phyloP scores from a whole-genome alignment of 1,140 invertebrate genomes.

The Caenorhabditis remanei region DNA sequence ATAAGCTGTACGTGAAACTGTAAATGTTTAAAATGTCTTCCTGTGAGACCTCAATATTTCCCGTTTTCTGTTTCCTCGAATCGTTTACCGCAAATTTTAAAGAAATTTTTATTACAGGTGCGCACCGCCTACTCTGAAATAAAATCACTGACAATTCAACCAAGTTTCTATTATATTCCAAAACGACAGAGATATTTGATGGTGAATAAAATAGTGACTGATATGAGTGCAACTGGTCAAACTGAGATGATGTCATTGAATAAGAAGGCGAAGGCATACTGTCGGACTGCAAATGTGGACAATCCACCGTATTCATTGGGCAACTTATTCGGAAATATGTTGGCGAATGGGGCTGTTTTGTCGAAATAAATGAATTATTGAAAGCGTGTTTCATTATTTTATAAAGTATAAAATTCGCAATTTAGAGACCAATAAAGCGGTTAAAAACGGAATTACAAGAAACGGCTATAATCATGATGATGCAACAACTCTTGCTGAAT shows the following conservation, averaged over 20 bases:
- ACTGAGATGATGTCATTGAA: neutral
- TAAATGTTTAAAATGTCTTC: too few relatives aligned
- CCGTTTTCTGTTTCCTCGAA: too few relatives aligned
- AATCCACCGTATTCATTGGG: constrained; percentile 21
- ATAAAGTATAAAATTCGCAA: too few relatives aligned
- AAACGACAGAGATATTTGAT: constrained; percentile 53
- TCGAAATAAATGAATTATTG: neutral
- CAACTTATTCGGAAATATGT: constrained; percentile 22
- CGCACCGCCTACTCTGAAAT: constrained; percentile 35
- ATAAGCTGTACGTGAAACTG: too few relatives aligned
- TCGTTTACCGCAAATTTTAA: too few relatives aligned
- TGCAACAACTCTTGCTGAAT: too few relatives aligned
- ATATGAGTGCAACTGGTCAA: neutral
- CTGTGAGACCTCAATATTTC: too few relatives aligned
- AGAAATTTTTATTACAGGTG: neutral
- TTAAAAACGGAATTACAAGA: too few relatives aligned
- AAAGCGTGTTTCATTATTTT: neutral
- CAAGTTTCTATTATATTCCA: constrained; percentile 44
- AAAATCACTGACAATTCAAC: neutral
- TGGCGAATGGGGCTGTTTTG: constrained; percentile 26
- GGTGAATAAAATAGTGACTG: constrained; percentile 44
- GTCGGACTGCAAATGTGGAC: constrained; percentile 18
- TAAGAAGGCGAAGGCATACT: constrained; percentile 4
- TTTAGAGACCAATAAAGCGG: too few relatives aligned
- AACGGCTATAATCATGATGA: too few relatives aligned